Base-by-base conservation (phyloP, 2,888 invertebrate species). In the Mimachlamys varia region DNA sequence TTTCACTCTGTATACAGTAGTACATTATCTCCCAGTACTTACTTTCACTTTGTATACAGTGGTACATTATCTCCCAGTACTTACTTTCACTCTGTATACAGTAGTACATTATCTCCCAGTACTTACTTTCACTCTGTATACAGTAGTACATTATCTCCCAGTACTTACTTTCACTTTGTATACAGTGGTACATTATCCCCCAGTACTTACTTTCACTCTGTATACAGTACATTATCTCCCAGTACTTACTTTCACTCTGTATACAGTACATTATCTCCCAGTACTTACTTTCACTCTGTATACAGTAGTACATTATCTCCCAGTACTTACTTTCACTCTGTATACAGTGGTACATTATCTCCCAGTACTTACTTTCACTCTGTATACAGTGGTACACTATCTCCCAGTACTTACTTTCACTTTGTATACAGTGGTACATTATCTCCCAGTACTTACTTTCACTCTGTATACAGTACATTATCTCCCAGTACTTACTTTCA, bases 351-450 rank as follows among this genome's bases (percentile, higher is more conserved):
- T 99, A 99, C 91, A 99, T 97, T 87, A 99, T 97, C 96, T 99
- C 7, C 44, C 50, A 19, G 17, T 37, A 94, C 97, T 97, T 94
- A 97, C 97, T 99, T 97, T 99, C 99, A 0, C 99, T 98, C 95
- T 98, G 98, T 94, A 99, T 99, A 55, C 99, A 99, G 97, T 99
- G n/a, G n/a, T n/a, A n/a, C n/a, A n/a, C n/a, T n/a, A n/a, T n/a
- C n/a, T 49, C 7, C 44, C 50, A 19, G 17, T 37, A 94, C 97
- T 97, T 94, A 97, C 97, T 99, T 97, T 99, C 99, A 0, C 99
- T 98, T 95, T 98, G 98, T 94, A 99, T 99, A 55, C 99, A 99
- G n/a, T n/a, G n/a, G 97, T 99, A 99, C 91, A 99, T 97, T 87
- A 99, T 97, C 96, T 99, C 7, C 44, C 50, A 19, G 17, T 37